Evolutionary conservation across 2,797 vertebrate genomes (phyloP), one percentile per base, ranked within the genome.

Genomic region (Muscicapa comitata): DNA sequence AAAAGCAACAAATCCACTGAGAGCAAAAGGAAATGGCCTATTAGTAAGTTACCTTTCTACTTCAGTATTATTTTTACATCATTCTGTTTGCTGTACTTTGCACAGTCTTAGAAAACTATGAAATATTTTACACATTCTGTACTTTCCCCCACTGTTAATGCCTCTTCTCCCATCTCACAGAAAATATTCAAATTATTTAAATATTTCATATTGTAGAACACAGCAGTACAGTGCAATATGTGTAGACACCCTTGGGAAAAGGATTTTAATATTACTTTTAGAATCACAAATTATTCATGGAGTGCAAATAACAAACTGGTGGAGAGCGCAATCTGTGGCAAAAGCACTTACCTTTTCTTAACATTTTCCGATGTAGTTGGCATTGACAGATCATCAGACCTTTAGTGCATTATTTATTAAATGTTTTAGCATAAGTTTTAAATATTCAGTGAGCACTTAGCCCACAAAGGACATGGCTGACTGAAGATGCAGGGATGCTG

Each of bases 371-470:
- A 8, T 40, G 45, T 91, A 90, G 83, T 35, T 84, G 87, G 48
- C 53, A 1, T 53, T 94, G 87, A 95, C 80, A 92, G 68, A 91
- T 95, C 71, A 89, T 93, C 91, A 83, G 68, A 75, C 74, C 38
- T 88, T 96, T 94, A 68, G 55, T 94, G 73, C 91, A 96, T 94
- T 75, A 88, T 95, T 97, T 96, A 95, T 88, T 95, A 94, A 96
- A 91, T 28, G 50, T 48, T 93, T 90, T 79, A 93, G 88, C 38
- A 62, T 87, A 66, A 89, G 47, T 95, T 87, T 95, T 67, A 92
- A 86, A 83, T 75, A 94, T 88, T 94, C 77, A 92, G 67, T 73
- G 79, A 67, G 94, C 80, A 48, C 24, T 70, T 77, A 91, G 85
- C 45, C 53, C 50, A 37, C 66, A 63, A 43, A 95, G 66, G 61